Conservation (phyloP, 2,797 vertebrate species). For the Borostomias antarcticus region DNA sequence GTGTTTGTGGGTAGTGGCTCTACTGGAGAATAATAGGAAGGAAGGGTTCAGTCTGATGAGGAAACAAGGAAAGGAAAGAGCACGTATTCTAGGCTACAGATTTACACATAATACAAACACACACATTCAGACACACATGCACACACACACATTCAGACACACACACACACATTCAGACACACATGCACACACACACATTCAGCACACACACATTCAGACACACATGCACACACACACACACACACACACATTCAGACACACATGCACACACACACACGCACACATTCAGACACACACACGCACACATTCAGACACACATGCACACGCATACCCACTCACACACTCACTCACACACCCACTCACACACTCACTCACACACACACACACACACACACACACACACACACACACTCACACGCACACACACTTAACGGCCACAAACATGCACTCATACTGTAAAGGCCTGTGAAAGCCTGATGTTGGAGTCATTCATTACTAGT, state of each 20-base stretch:
- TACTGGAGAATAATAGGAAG: too few species aligned
- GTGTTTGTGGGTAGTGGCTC: too few species aligned
- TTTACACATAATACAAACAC: too few species aligned
- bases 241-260: neutral
- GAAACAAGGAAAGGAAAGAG: too few species aligned
- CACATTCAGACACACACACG: neutral
- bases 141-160: too few species aligned
- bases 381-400: neutral
- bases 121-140: too few species aligned
- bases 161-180: too few species aligned
- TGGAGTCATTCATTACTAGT: neutral
- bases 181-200: neutral
- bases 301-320: too few species aligned
- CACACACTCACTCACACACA: too few species aligned
- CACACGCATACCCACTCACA: neutral
- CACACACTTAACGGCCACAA: neutral
- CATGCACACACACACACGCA: neutral
- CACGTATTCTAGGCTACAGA: too few species aligned
- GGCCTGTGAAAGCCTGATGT: neutral
- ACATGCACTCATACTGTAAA: neutral
- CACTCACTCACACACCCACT: too few species aligned
- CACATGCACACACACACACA: neutral
- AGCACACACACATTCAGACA: neutral
- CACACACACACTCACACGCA: neutral
- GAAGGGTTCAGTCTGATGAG: too few species aligned